Evolutionary conservation across 2,797 vertebrate genomes (phyloP).

Genomic region (Tenualosa thibaudeaui): DNA sequence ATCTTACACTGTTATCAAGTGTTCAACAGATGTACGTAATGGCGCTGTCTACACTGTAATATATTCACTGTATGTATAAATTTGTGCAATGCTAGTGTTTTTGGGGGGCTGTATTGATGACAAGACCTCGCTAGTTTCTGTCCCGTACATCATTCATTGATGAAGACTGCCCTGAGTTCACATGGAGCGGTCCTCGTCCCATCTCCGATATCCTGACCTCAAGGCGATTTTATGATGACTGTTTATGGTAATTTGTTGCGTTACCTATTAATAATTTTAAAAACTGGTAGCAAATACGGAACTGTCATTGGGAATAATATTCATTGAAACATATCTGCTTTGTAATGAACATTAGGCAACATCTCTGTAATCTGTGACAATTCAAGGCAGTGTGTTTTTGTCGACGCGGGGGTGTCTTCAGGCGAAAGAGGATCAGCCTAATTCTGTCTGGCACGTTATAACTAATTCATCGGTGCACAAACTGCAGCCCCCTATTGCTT

Average conservation of each 20-base stretch:
- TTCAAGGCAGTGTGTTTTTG: neutral
- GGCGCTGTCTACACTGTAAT: neutral
- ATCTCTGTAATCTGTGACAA: neutral
- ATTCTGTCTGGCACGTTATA: conserved; percentile 40
- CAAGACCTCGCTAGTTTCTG: neutral
- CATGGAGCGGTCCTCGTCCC: neutral
- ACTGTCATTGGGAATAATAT: too few relatives aligned
- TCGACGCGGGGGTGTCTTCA: neutral
- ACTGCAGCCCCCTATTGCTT: neutral
- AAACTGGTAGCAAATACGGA: neutral
- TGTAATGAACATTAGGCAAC: neutral
- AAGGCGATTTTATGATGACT: neutral
- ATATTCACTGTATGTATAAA: neutral
- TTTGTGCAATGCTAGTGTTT: neutral
- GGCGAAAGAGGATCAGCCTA: conserved; percentile 31
- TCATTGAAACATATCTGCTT: neutral
- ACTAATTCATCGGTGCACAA: conserved; percentile 32
- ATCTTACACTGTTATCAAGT: neutral
- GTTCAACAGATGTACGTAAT: neutral
- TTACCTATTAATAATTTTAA: neutral
- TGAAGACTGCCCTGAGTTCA: neutral
- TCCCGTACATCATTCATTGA: neutral
- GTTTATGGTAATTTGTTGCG: neutral
- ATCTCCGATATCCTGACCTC: neutral
- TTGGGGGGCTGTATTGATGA: neutral